A percentile compares a stretch with the other conserved stretches of the same genome.
Evolutionary conservation across 1,140 invertebrate species (phyloP).

Genomic region (Megathymus violae): DNA sequence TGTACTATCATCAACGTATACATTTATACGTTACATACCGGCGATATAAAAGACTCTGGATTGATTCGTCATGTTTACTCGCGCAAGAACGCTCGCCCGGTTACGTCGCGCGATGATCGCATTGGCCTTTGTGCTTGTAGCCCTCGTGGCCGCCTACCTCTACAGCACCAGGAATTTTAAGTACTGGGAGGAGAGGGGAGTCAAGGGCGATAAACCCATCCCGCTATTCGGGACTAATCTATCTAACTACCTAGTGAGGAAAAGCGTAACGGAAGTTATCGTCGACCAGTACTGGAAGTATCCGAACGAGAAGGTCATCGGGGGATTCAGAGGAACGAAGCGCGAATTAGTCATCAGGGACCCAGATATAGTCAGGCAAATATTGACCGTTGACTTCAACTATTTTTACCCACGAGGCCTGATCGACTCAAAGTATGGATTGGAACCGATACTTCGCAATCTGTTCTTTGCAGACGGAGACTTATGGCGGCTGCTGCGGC

Average conservation of each 20-base stretch:
- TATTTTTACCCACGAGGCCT: constrained; percentile 45
- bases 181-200: constrained; percentile 48
- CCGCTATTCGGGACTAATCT: constrained; percentile 18
- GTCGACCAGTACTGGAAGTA: constrained; percentile 36
- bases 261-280: constrained; percentile 34
- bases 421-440: constrained; percentile 26
- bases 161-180: constrained; percentile 44
- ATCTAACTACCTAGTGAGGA: constrained; percentile 28
- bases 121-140: constrained; percentile 24
- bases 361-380: constrained; percentile 39
- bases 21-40: too few relatives aligned
- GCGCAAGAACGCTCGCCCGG: background rate
- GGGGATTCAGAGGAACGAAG: constrained; percentile 29
- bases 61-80: background rate
- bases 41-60: too few relatives aligned
- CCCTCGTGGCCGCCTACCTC: constrained; percentile 38
- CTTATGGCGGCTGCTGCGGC: too few relatives aligned
- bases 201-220: constrained; percentile 43
- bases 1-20: too few relatives aligned
- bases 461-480: constrained; percentile 53
- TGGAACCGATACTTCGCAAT: constrained; percentile 35
- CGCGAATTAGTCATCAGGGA: constrained; percentile 42
- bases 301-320: constrained; percentile 43
- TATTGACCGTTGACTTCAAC: constrained; percentile 40
- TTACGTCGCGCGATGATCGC: constrained; percentile 28